phyloP scores from a whole-genome alignment of 2,113 vertebrate genomes.

The Panthera leo region DNA sequence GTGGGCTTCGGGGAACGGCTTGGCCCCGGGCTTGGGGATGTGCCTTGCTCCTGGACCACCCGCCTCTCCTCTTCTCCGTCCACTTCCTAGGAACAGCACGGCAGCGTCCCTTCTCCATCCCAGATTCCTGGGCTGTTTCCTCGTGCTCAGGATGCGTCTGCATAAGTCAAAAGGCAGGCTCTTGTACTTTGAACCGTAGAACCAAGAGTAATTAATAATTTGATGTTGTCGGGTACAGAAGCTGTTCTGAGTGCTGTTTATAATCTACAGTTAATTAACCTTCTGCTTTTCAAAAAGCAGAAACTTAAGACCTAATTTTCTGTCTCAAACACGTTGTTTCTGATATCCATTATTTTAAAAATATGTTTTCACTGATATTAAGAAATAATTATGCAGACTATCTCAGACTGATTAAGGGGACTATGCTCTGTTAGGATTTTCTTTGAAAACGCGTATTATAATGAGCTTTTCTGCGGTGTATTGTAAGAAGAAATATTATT shows the following conservation, averaged over 20 bases:
- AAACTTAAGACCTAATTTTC: slow-evolving; percentile 33
- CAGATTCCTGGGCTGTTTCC: slow-evolving; percentile 10
- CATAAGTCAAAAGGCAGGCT: slow-evolving; percentile 63
- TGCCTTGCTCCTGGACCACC: background rate
- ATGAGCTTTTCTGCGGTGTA: background rate
- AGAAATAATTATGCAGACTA: slow-evolving; percentile 54
- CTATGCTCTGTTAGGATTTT: background rate
- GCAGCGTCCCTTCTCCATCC: background rate
- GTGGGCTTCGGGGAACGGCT: accelerated
- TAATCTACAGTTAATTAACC: slow-evolving; percentile 79
- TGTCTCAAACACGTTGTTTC: background rate
- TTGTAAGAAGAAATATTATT: background rate
- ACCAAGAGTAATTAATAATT: slow-evolving; percentile 64
- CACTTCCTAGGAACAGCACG: background rate
- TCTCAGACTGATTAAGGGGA: slow-evolving; percentile 27
- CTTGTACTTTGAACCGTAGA: slow-evolving; percentile 65
- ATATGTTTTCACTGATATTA: slow-evolving; percentile 56
- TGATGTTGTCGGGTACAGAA: background rate
- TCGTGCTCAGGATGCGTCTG: background rate
- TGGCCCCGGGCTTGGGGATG: background rate
- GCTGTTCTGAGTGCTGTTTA: slow-evolving; percentile 71
- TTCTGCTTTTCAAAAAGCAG: background rate
- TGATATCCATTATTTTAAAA: slow-evolving; percentile 69
- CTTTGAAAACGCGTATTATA: background rate
- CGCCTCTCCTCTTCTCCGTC: background rate